A percentile compares a stretch with the other conserved stretches of the same genome.
These are phyloP conservation scores for Tipula lateralis DNA, from an alignment of 2,888 invertebrate genomes.

Conservation along the genomic window DNA sequence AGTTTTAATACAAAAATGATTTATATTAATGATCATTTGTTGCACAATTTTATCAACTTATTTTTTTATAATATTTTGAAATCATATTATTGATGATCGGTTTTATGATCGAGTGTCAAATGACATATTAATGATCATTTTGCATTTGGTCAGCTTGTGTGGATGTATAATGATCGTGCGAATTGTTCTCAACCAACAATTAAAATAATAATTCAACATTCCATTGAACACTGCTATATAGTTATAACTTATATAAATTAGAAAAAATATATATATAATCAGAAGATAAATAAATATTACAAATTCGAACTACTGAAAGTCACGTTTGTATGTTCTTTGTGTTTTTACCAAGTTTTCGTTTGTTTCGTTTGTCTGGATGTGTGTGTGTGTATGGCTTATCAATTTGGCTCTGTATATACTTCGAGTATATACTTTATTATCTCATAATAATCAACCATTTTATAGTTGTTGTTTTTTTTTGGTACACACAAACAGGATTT, in stretches of 20 bases:
- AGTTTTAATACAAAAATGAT: neutral
- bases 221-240: neutral
- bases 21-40: neutral
- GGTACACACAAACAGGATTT: neutral
- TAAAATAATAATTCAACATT: neutral
- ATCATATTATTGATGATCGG: neutral
- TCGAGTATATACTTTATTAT: neutral
- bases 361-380: neutral
- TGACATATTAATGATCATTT: neutral
- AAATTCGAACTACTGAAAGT: constrained; percentile 19
- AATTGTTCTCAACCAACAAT: neutral
- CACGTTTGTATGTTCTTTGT: neutral
- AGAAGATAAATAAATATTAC: neutral
- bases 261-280: neutral
- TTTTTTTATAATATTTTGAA: neutral
- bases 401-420: neutral
- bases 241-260: neutral
- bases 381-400: neutral
- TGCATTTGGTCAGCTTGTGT: neutral
- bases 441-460: neutral
- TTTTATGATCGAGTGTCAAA: constrained; percentile 19
- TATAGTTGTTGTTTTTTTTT: neutral
- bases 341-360: neutral
- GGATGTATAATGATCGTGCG: neutral
- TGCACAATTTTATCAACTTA: constrained; percentile 3